Evolutionary conservation across 2,797 vertebrate genomes (phyloP).

Genomic region (Anguilla marmorata): DNA sequence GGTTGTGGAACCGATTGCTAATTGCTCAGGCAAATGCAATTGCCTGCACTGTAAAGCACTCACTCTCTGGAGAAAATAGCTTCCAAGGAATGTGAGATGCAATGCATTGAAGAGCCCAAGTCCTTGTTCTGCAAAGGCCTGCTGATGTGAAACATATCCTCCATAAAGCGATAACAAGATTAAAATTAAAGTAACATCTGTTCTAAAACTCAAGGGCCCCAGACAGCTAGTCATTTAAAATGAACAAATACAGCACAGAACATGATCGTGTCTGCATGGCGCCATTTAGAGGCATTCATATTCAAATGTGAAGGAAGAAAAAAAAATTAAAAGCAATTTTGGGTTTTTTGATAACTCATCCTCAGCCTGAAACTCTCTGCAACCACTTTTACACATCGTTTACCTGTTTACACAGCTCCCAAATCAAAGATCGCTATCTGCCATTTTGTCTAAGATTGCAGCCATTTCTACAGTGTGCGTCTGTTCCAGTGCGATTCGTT

Average conservation of each 20-base stretch:
- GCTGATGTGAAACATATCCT: background rate
- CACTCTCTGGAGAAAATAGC: background rate
- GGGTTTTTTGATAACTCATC: too few species aligned
- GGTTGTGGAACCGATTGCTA: background rate
- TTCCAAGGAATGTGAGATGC: background rate
- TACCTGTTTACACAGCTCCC: background rate
- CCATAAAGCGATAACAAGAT: background rate
- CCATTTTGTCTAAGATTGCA: background rate
- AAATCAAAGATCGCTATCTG: background rate
- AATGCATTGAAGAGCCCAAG: background rate
- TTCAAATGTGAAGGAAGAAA: background rate
- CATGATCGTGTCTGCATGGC: background rate
- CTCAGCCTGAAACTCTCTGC: background rate
- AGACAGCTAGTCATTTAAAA: background rate
- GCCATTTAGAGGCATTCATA: background rate
- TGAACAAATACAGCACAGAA: background rate
- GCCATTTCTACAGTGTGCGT: background rate
- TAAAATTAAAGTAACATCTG: background rate
- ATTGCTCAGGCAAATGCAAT: constrained; percentile 21
- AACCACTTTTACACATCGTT: background rate
- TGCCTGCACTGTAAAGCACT: background rate
- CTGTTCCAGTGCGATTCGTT: background rate
- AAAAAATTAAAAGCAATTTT: background rate
- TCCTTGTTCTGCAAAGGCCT: background rate
- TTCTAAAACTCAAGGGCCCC: background rate